These are phyloP conservation scores for Aphodius granarius DNA, from an alignment of 2,888 invertebrate species.

Conservation along the genomic window DNA sequence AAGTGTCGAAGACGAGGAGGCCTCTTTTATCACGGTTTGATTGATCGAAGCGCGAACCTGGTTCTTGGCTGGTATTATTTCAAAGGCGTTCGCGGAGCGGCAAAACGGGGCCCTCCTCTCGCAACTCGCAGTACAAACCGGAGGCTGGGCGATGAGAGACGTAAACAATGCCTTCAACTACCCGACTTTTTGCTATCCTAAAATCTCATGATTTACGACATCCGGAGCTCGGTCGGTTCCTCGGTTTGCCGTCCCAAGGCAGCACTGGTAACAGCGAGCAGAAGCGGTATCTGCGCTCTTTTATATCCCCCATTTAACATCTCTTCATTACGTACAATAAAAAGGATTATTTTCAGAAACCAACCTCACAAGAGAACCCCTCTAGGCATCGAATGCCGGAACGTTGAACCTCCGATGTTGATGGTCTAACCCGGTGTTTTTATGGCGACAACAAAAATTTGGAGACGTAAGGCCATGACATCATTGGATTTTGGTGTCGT, in stretches of 20 bases:
- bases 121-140: background rate
- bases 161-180: slow-evolving; percentile 43
- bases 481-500: too few species aligned
- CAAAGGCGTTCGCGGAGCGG: background rate
- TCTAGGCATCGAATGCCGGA: too few species aligned
- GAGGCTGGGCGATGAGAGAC: slow-evolving; percentile 37
- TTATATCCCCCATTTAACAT: slow-evolving; percentile 30
- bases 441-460: too few species aligned
- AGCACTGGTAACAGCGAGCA: background rate
- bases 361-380: background rate
- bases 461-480: too few species aligned
- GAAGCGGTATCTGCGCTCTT: slow-evolving; percentile 27
- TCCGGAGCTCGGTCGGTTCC: slow-evolving; percentile 31
- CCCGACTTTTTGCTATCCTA: slow-evolving; percentile 40
- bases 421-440: too few species aligned
- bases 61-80: background rate
- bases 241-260: background rate
- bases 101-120: background rate
- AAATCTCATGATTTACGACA: slow-evolving; percentile 42
- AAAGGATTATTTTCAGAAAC: slow-evolving; percentile 29
- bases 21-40: background rate
- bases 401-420: background rate
- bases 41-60: background rate
- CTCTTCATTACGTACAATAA: slow-evolving; percentile 30
- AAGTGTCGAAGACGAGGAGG: background rate